Evolutionary conservation across 64 coral and sea anemone species (phyloP).

Genomic region (Montipora efflorescens): DNA sequence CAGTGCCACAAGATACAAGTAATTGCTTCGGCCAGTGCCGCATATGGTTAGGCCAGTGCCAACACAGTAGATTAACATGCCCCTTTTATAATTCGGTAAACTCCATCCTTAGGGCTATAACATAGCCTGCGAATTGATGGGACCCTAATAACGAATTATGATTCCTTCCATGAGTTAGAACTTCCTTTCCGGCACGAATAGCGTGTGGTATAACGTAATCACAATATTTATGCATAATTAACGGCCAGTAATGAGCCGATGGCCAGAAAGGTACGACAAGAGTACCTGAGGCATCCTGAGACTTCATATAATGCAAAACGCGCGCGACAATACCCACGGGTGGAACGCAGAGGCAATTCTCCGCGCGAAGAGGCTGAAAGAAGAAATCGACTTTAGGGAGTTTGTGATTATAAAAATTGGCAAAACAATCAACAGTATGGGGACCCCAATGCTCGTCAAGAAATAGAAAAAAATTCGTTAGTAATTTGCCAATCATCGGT

Average conservation of each 20-base stretch:
- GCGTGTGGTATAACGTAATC: not conserved
- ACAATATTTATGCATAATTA: not conserved
- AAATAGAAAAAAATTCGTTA: not conserved
- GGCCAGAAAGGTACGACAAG: constrained; percentile 62
- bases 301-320: constrained; percentile 2
- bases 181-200: not conserved
- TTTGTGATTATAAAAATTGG: constrained; percentile 50
- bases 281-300: constrained; percentile 3
- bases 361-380: constrained; percentile 14
- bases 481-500: constrained; percentile 49
- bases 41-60: no score
- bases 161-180: constrained; percentile 45
- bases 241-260: constrained; percentile 51
- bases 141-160: constrained; percentile 39
- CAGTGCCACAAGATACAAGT: no score
- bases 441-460: constrained; percentile 20
- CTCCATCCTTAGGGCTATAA: no score
- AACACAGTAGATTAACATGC: no score
- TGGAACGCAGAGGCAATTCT: constrained; percentile 33
- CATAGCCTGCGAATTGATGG: not conserved
- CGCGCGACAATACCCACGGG: not conserved
- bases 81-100: not conserved
- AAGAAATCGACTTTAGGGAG: constrained; percentile 38
- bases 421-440: constrained; percentile 57
- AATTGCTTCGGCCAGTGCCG: no score